Evolutionary conservation across 2,888 invertebrate species (phyloP).

Genomic region (Nemoura dubitans): DNA sequence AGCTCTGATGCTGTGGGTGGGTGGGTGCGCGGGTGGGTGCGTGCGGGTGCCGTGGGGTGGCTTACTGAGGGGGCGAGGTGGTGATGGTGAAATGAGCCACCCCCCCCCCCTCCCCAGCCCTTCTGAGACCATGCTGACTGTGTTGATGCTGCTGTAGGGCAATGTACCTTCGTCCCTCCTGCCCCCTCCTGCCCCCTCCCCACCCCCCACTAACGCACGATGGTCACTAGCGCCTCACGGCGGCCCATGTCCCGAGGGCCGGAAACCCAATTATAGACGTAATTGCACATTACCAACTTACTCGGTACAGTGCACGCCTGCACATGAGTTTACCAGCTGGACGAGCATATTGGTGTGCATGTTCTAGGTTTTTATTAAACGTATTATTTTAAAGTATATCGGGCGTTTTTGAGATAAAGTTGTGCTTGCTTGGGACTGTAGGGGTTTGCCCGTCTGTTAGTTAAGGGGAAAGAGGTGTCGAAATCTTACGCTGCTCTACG

Average conservation of each 20-base stretch:
- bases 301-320: background rate
- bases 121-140: background rate
- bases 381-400: no score
- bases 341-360: background rate
- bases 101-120: background rate
- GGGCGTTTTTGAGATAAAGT: no score
- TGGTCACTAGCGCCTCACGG: no score
- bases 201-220: background rate
- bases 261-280: background rate
- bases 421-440: no score
- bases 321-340: background rate
- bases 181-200: background rate
- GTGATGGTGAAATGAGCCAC: background rate
- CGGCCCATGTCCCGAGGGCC: background rate
- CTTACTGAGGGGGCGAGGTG: background rate
- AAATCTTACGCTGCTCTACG: no score
- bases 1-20: background rate
- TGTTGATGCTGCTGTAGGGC: background rate
- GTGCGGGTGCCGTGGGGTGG: background rate
- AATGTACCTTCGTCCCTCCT: background rate
- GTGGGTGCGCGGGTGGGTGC: background rate
- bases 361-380: background rate
- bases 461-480: no score
- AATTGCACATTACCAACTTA: conserved; percentile 5
- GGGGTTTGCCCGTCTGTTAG: no score